Base-by-base conservation (phyloP, 2,888 invertebrate genomes). In the Octodonta nipae region DNA sequence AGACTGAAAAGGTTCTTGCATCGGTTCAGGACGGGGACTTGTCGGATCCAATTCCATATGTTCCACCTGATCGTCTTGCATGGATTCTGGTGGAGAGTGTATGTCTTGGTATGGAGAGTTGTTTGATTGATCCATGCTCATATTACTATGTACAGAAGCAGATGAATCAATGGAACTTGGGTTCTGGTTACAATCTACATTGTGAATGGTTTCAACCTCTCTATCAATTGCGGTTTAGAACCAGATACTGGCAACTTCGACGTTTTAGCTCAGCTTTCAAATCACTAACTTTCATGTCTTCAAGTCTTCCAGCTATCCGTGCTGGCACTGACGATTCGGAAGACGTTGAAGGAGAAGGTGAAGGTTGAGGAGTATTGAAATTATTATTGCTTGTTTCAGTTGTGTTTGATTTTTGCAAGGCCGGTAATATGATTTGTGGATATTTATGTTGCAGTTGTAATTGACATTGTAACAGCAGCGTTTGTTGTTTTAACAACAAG, bases 231-330 rank as follows among this genome's bases (percentile, higher is more conserved):
- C 5, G 92, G 89, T 57, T 96, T 96, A 0, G 93, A 82, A 0
- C 95, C 95, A 7, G 93, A 93, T 1, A 96, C 95, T 4, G 93
- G 88, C 37, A 96, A 66, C 84, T 92, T 29, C 95, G 75, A 35
- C 86, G 81, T 61, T 93, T 95, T 49, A 93, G 73, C 59, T 95
- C 93, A 35, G 84, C 83, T 58, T 92, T 91, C 45, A 95, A 68
- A 56, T 95, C 93, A 39, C 86, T 88, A 33, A 87, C 93, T 68
- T 92, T 92, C 86, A 93, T 87, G 54, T 92, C 92, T 58, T 92
- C 89, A 50, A 93, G 68, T 39, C 87, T 79, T 13, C 75, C 71
- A 12, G 68, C 52, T 22, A 68, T 65, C 51, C 67, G 60, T n/a
- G 66, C 53, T 5, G 54, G 42, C 10, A 49, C 45, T 48, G 54